Conservation (phyloP, 2,797 vertebrate species). For the Lemur catta region DNA sequence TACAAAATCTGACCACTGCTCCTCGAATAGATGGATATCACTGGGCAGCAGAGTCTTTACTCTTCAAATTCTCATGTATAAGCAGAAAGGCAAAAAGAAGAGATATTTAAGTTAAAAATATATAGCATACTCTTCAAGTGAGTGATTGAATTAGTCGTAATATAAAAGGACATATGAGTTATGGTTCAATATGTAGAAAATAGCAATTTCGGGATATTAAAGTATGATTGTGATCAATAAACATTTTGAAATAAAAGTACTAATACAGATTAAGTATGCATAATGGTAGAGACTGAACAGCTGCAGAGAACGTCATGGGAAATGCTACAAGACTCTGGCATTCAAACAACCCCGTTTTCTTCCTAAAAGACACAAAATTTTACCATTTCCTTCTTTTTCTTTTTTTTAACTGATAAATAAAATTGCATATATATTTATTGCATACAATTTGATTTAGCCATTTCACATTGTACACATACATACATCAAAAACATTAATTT, state of each 20-base stretch:
- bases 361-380: neutral
- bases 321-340: neutral
- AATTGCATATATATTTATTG: neutral
- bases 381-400: neutral
- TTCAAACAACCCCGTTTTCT: neutral
- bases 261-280: neutral
- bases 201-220: neutral
- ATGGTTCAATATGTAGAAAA: neutral
- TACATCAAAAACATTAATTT: neutral
- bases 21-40: neutral
- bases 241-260: neutral
- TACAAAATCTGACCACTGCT: conserved; percentile 29
- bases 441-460: neutral
- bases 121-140: neutral
- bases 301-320: fast-evolving
- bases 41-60: conserved; percentile 7
- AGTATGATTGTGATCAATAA: neutral
- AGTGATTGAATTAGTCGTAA: neutral
- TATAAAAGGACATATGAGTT: neutral
- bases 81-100: conserved; percentile 38
- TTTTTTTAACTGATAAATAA: neutral
- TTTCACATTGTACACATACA: too few species aligned
- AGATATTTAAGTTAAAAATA: conserved; percentile 32
- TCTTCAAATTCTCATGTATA: neutral
- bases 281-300: neutral